A percentile compares a stretch with the other conserved stretches of the same genome.
Conservation (phyloP, 2,888 invertebrate species). For the Ochropleura leucogaster region DNA sequence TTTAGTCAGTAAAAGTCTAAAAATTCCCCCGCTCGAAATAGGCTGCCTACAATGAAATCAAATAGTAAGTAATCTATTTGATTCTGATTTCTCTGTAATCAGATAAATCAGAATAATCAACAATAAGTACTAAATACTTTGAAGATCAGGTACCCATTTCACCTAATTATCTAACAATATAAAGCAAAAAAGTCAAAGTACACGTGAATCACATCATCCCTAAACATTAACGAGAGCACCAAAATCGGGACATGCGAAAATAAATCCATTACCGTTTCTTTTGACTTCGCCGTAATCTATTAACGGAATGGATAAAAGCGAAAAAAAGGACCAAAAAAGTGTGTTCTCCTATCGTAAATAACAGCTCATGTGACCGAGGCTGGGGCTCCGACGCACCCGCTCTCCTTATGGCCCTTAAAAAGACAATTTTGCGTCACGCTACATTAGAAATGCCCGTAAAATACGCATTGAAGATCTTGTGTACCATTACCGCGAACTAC, state of each 20-base stretch:
- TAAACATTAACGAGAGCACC: conserved; percentile 15
- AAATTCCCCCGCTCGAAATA: too few relatives aligned
- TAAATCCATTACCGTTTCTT: conserved; percentile 57
- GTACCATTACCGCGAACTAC: conserved; percentile 47
- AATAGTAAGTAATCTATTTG: too few relatives aligned
- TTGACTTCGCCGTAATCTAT: conserved; percentile 55
- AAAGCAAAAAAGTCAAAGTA: conserved; percentile 14
- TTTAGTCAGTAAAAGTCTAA: too few relatives aligned
- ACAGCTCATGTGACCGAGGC: conserved; percentile 68
- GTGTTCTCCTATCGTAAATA: conserved; percentile 73
- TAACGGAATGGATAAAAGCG: conserved; percentile 46
- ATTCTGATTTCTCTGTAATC: too few relatives aligned
- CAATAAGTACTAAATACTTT: neutral
- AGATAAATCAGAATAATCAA: neutral
- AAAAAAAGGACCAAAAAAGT: conserved; percentile 48
- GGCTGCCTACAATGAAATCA: neutral
- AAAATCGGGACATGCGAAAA: conserved; percentile 26
- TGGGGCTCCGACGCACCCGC: conserved; percentile 61
- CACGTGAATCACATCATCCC: conserved; percentile 25
- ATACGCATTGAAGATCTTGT: conserved; percentile 59
- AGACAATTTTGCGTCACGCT: conserved; percentile 75
- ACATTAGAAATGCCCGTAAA: conserved; percentile 70
- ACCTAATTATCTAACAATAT: neutral
- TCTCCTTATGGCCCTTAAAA: conserved; percentile 72
- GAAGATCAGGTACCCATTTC: neutral